Conservation (phyloP, 1,140 invertebrate species). For the Dendroctonus valens region DNA sequence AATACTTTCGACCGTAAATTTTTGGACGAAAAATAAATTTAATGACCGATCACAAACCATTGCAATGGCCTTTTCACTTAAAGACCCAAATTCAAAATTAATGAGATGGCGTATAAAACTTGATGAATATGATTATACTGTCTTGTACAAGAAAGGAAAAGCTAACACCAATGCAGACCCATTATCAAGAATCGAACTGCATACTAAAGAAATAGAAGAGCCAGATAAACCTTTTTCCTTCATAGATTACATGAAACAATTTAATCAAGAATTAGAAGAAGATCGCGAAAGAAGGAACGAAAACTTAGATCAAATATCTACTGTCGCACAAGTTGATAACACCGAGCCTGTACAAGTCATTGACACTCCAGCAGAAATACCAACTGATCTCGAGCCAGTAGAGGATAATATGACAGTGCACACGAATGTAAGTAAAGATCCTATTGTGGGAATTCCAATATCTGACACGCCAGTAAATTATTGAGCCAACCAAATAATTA, state of each 20-base stretch:
- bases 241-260: not conserved
- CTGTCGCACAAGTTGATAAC: not conserved
- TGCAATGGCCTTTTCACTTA: constrained; percentile 2
- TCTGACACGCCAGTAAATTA: constrained; percentile 23
- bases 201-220: not conserved
- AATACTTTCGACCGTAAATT: constrained; percentile 25
- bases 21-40: not conserved
- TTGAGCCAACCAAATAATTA: constrained; percentile 12
- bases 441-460: constrained; percentile 15
- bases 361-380: not conserved
- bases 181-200: not conserved
- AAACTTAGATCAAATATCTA: not conserved
- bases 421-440: constrained; percentile 2
- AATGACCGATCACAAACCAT: not conserved
- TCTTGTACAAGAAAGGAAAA: constrained; percentile 2
- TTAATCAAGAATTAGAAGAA: constrained; percentile 1
- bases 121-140: not conserved
- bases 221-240: not conserved
- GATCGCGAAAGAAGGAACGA: not conserved
- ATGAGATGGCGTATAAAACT: constrained; percentile 9
- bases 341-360: not conserved
- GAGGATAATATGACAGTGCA: constrained; percentile 9
- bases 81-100: constrained; percentile 23
- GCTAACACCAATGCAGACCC: not conserved
- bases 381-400: not conserved